Evolutionary conservation across 2,797 vertebrate genomes (phyloP), one percentile per base, ranked within the genome.

Genomic region (Varecia variegata): DNA sequence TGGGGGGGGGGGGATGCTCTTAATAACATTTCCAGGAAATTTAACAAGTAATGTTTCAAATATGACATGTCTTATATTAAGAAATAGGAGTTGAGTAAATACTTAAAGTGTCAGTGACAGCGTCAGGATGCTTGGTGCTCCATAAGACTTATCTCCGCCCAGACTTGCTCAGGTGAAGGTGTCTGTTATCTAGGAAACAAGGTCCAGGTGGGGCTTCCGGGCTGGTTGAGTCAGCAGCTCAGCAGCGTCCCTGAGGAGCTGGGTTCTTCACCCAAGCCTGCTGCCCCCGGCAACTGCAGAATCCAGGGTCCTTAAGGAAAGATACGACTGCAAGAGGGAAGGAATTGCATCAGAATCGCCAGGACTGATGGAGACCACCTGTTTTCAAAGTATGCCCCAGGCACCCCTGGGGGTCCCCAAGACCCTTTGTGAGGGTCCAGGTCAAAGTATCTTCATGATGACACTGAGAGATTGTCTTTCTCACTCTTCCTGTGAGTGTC

Each of bases 1-100:
- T n/a, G n/a, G n/a, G n/a, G n/a, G n/a, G n/a, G n/a, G n/a, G n/a
- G n/a, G n/a, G 97, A 96, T 50, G 52, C 86, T 95, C 93, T 96
- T 97, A 97, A 65, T 97, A 97, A 71, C 79, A 38, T 71, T 76
- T 73, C 90, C 83, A 97, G 93, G 97, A 91, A 82, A 43, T 13
- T 40, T 92, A 96, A 71, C 2, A 38, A 93, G 92, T 90, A 62
- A 65, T 20, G n/a, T 87, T 45, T 25, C 32, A 79, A 58, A 58
- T 40, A 25, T 21, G n/a, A 14, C 12, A 21, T 27, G 14, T 74
- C 70, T 73, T 82, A 30, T 18, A 20, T 43, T 45, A 47, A 23
- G 11, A 23, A 62, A 27, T 5, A 47, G 45, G 11, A 60, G 62
- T 18, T 74, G 74, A 76, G 74, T 20, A n/a, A 11, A 76, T 47